Evolutionary conservation across 64 coral and sea anemone species (phyloP).

Genomic region (Stichodactyla mertensii): DNA sequence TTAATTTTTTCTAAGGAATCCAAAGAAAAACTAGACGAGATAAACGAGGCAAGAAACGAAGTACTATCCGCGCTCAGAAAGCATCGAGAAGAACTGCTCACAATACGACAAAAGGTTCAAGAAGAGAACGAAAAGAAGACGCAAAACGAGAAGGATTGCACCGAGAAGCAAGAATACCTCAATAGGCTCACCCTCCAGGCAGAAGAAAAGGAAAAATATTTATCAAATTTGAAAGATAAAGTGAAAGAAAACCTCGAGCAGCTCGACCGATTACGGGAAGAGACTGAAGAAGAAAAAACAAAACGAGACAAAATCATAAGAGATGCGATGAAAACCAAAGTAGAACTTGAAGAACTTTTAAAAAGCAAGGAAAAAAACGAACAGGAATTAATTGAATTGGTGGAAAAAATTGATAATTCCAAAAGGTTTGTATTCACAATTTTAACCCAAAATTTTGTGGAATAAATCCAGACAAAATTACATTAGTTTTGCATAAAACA

Average conservation of each 20-base stretch:
- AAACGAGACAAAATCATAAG: neutral
- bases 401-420: neutral
- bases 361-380: neutral
- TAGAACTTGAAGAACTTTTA: neutral
- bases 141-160: conserved; percentile 12
- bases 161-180: conserved; percentile 46
- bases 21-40: conserved; percentile 44
- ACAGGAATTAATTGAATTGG: neutral
- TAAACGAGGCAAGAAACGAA: conserved; percentile 73
- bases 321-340: neutral
- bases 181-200: neutral
- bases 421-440: neutral
- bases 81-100: conserved; percentile 58
- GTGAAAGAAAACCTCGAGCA: neutral
- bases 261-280: neutral
- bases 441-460: no score
- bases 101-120: conserved; percentile 43
- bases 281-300: neutral
- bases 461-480: no score
- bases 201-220: neutral
- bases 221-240: neutral
- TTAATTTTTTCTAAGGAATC: conserved; percentile 39
- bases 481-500: no score
- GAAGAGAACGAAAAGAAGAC: conserved; percentile 38
- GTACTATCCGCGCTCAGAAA: conserved; percentile 47